Evolutionary conservation across 2,113 vertebrate genomes (phyloP).

Genomic region (Dicrurus megarhynchus): DNA sequence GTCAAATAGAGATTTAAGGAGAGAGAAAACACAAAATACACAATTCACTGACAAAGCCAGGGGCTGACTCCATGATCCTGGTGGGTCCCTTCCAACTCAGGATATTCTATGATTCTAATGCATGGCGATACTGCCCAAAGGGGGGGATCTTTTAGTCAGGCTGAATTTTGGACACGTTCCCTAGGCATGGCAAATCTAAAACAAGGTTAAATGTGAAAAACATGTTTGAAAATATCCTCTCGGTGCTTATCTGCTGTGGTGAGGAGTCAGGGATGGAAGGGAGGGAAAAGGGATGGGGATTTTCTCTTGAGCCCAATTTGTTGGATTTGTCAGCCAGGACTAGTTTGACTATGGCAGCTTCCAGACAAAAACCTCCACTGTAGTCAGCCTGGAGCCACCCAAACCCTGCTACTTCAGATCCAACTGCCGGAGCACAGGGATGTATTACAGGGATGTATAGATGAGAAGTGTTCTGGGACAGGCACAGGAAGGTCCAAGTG

Average conservation of each 20-base stretch:
- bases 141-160: neutral
- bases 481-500: neutral
- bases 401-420: neutral
- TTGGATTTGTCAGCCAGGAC: neutral
- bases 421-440: neutral
- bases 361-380: neutral
- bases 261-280: neutral
- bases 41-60: neutral
- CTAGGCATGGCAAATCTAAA: neutral
- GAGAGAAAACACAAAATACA: neutral
- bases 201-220: neutral
- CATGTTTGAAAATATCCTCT: neutral
- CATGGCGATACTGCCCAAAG: neutral
- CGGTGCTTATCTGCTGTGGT: neutral
- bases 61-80: neutral
- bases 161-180: neutral
- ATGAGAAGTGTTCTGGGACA: neutral
- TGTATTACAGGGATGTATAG: neutral
- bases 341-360: neutral
- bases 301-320: neutral
- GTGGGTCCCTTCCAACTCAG: neutral
- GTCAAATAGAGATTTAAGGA: neutral
- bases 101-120: neutral
- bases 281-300: neutral
- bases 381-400: neutral